Evolutionary conservation across 2,888 invertebrate species (phyloP).

Genomic region (Parnassius mnemosyne): DNA sequence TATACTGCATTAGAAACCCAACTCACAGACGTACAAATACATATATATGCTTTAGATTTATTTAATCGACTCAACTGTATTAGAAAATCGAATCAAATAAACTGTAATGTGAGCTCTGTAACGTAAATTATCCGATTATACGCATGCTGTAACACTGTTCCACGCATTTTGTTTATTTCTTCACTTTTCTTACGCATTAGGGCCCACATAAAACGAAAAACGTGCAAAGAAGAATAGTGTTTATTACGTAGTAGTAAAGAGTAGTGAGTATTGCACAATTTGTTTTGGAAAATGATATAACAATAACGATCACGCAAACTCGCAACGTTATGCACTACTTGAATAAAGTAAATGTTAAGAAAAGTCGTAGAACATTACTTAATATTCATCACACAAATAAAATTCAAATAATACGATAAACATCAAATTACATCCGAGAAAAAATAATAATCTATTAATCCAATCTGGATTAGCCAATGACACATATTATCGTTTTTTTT

Average conservation of each 20-base stretch:
- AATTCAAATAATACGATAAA: neutral
- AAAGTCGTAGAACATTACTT: neutral
- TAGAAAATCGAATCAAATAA: too few relatives aligned
- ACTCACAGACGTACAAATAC: too few relatives aligned
- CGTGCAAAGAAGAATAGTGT: neutral
- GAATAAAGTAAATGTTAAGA: conserved; percentile 1
- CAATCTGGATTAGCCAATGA: too few relatives aligned
- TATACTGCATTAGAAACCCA: too few relatives aligned
- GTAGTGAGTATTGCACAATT: neutral
- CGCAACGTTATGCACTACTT: conserved; percentile 17
- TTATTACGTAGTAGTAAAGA: neutral
- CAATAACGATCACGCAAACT: conserved; percentile 10
- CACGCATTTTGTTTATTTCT: conserved; percentile 11
- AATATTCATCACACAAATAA: neutral
- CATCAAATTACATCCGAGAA: too few relatives aligned
- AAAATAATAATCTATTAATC: too few relatives aligned
- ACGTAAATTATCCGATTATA: conserved; percentile 2
- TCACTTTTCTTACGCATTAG: conserved; percentile 7
- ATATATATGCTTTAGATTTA: too few relatives aligned
- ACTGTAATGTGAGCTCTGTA: too few relatives aligned
- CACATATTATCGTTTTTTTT: too few relatives aligned
- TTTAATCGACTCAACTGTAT: too few relatives aligned
- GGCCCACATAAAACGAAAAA: neutral
- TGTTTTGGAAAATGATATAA: conserved; percentile 14
- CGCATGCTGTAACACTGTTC: conserved; percentile 8